Evolutionary conservation across 2,888 invertebrate species (phyloP).

Genomic region (Agrotis exclamationis): DNA sequence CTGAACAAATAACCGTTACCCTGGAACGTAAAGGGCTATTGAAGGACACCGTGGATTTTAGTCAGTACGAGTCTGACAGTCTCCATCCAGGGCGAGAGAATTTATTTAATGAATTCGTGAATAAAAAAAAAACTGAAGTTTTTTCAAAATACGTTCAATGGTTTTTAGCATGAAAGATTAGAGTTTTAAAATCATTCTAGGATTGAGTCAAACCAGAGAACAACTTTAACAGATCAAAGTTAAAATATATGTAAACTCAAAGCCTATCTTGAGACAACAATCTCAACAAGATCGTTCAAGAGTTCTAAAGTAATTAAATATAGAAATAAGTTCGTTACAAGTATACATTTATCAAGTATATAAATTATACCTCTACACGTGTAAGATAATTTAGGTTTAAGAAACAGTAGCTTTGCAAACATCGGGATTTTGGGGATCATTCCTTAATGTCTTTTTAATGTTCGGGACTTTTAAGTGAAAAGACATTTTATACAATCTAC

Average conservation of each 20-base stretch:
- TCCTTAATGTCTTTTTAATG: constrained; percentile 35
- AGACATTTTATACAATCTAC: too few species aligned
- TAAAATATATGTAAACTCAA: constrained; percentile 20
- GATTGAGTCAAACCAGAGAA: not conserved
- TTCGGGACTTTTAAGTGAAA: not conserved
- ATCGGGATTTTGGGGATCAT: constrained; percentile 15
- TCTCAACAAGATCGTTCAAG: constrained; percentile 1
- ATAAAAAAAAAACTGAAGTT: too few species aligned
- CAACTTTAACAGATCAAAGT: constrained; percentile 12
- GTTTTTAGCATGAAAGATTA: too few species aligned
- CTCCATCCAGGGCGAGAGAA: too few species aligned
- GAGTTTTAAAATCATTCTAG: too few species aligned
- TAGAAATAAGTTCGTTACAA: not conserved
- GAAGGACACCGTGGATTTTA: too few species aligned
- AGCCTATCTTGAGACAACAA: not conserved
- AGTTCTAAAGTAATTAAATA: constrained; percentile 11
- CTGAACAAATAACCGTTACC: too few species aligned
- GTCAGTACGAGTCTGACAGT: too few species aligned
- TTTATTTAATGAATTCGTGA: too few species aligned
- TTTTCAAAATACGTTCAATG: too few species aligned
- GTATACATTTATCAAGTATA: not conserved
- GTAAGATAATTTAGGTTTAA: constrained; percentile 7
- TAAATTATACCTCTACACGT: not conserved
- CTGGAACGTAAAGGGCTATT: too few species aligned
- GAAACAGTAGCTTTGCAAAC: not conserved